Evolutionary conservation across 2,113 vertebrate genomes (phyloP).

Genomic region (Camarhynchus parvulus): DNA sequence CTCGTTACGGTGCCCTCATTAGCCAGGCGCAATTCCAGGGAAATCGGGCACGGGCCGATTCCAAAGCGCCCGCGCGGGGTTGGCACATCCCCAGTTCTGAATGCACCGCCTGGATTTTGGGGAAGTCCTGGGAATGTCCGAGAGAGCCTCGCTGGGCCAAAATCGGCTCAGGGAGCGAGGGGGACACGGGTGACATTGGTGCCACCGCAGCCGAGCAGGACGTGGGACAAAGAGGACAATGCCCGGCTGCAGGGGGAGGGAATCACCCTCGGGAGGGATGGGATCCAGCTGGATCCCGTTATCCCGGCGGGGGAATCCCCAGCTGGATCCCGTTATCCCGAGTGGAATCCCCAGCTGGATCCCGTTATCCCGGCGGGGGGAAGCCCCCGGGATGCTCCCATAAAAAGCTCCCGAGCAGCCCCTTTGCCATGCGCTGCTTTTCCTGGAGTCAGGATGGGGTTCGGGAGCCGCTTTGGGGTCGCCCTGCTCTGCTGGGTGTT

Average conservation of each 20-base stretch:
- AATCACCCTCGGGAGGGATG: neutral
- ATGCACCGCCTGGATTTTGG: neutral
- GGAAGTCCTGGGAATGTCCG: neutral
- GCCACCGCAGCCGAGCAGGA: neutral
- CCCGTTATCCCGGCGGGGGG: neutral
- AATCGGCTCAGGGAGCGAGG: neutral
- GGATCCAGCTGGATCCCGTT: neutral
- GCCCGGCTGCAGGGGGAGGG: neutral
- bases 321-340: neutral
- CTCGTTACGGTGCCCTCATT: neutral
- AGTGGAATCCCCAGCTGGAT: neutral
- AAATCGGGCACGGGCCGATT: neutral
- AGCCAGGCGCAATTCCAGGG: neutral
- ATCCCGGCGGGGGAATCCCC: neutral
- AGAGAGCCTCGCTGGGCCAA: neutral
- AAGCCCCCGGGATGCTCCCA: neutral
- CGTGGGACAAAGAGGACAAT: neutral
- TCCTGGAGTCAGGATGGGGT: neutral
- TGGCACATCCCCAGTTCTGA: neutral
- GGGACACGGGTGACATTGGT: neutral
- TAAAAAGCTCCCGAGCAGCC: neutral
- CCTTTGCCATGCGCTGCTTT: neutral
- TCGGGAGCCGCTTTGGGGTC: neutral
- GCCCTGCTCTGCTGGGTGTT: neutral
- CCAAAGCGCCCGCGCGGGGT: neutral